Evolutionary conservation across 2,113 vertebrate species (phyloP), one percentile per base, ranked within the genome.

Genomic region (Cynocephalus volans): DNA sequence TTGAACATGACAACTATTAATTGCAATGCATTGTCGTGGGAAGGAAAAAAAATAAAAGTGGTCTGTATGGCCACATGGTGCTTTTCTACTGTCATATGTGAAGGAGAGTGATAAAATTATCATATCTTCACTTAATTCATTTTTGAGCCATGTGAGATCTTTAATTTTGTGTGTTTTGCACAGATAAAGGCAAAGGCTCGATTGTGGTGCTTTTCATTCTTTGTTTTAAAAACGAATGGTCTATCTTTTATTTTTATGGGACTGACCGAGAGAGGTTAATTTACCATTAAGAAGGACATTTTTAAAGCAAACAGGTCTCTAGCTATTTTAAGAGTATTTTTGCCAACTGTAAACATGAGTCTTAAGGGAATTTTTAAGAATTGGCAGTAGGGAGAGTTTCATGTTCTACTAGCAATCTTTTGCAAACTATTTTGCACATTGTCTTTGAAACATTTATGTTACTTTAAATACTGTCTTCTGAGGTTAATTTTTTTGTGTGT

Each of bases 251-350:
- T 87, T 94, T 64, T 88, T 3, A 18, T 80, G 73, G 67, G 73
- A 33, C 15, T 85, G 84, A 90, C 52, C 81, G 64, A 96, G 36
- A 64, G 85, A 95, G 92, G 79, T 94, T 95, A 93, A 85, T 93
- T 92, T 96, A 93, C 84, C 50, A 77, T 50, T 79, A 36, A 36
- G 73, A 95, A 96, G 41, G 76, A 64, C 52, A 79, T 96, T 96
- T 97, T 82, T n/a, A 97, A 95, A 97, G 70, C 85, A 94, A 72
- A 88, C 23, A 92, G 19, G n/a, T 76, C 28, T 79, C 54, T 5
- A 73, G 87, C 26, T 96, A 41, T 67, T 92, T 95, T 83, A 87
- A 90, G 73, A 92, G 79, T 31, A 6, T 67, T n/a, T 85, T 97
- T 96, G 80, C 81, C 21, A 77, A 6, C 52, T 94, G 17, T 88